These are phyloP conservation scores for Amblyraja radiata DNA, from an alignment of 2,797 vertebrate species.

Conservation along the genomic window DNA sequence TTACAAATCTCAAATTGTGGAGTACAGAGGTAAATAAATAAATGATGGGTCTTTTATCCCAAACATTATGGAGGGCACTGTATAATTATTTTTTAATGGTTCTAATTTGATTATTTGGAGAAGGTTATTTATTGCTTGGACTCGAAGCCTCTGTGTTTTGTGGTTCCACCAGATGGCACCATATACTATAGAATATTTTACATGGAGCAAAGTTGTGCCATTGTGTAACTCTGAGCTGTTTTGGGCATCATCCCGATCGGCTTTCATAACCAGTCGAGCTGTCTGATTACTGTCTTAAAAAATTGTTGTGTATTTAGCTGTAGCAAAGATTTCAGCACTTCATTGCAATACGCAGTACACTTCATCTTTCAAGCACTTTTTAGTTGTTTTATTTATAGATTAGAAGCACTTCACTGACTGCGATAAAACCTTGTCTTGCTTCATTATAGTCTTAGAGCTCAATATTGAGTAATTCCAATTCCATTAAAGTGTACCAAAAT, in stretches of 20 bases:
- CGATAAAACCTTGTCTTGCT: conserved; percentile 8
- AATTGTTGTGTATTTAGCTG: conserved; percentile 14
- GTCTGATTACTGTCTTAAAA: not conserved
- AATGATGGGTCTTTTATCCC: too few relatives aligned
- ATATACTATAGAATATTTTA: conserved; percentile 15
- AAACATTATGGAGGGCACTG: too few relatives aligned
- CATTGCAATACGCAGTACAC: not conserved
- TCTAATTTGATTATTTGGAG: not conserved
- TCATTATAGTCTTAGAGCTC: not conserved
- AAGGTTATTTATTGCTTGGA: not conserved
- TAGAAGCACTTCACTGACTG: conserved; percentile 13
- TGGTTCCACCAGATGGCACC: conserved; percentile 25
- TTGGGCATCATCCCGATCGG: not conserved
- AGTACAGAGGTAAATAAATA: too few relatives aligned
- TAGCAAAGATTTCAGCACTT: not conserved
- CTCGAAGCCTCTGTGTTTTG: not conserved
- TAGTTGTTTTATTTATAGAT: conserved; percentile 5
- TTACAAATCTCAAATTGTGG: too few relatives aligned
- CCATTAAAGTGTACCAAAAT: not conserved
- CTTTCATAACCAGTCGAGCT: not conserved
- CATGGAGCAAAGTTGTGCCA: not conserved
- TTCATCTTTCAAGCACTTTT: not conserved
- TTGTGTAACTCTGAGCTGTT: not conserved
- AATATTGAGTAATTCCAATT: conserved; percentile 19
- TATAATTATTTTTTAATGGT: not conserved